phyloP scores from a whole-genome alignment of 2,888 invertebrate genomes.

The Psylliodes chrysocephalus region DNA sequence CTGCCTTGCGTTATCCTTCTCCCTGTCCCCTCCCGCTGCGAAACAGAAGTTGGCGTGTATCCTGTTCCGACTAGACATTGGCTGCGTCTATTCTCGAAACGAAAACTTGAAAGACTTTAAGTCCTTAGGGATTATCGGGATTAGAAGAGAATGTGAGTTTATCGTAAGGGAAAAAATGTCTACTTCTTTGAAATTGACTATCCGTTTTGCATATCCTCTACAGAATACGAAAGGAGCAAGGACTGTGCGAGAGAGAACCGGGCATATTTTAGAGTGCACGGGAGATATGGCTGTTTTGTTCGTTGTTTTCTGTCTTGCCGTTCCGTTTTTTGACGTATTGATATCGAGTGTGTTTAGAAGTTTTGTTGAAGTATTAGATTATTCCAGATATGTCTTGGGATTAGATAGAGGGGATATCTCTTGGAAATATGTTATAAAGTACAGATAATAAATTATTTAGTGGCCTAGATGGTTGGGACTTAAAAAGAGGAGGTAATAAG shows the following conservation, averaged over 20 bases:
- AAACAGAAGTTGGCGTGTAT: constrained; percentile 12
- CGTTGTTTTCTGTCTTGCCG: no score
- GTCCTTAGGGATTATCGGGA: constrained; percentile 35
- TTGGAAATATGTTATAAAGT: no score
- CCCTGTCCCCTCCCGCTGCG: neutral
- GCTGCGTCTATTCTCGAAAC: constrained; percentile 37
- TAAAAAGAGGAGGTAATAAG: no score
- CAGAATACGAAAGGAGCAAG: neutral
- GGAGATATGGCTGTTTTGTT: no score
- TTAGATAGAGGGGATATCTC: no score
- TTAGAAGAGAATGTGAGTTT: constrained; percentile 23
- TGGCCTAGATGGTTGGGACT: no score
- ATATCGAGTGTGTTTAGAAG: no score
- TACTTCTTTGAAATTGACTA: constrained; percentile 2
- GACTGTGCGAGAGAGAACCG: neutral
- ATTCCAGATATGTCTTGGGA: no score
- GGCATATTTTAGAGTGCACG: neutral
- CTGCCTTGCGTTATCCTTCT: constrained; percentile 2
- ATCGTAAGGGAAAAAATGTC: constrained; percentile 11
- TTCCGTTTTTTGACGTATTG: no score
- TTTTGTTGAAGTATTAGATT: no score
- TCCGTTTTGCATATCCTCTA: constrained; percentile 6
- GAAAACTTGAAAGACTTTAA: constrained; percentile 30
- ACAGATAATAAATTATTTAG: no score
- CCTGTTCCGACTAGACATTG: constrained; percentile 30